Evolutionary conservation across 1,140 invertebrate genomes (phyloP).

Genomic region (Euschistus heros): DNA sequence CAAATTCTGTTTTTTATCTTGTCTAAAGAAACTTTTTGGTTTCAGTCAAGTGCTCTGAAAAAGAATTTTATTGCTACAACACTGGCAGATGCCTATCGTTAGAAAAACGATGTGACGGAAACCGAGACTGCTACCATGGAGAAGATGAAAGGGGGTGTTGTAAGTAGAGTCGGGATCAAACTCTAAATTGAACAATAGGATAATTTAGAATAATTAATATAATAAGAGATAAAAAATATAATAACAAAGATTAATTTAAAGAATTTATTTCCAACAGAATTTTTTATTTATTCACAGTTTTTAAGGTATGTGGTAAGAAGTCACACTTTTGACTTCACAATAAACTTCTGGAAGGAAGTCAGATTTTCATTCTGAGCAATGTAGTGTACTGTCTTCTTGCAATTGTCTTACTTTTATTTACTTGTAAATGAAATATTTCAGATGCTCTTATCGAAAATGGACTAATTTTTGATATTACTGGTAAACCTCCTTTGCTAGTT

Average conservation of each 20-base stretch:
- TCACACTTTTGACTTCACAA: too few species aligned
- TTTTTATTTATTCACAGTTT: too few species aligned
- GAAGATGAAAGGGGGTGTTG: constrained; percentile 66
- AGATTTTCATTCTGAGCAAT: too few species aligned
- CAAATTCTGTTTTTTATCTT: constrained; percentile 32
- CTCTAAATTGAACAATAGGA: background rate
- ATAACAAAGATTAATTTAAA: too few species aligned
- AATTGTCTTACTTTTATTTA: too few species aligned
- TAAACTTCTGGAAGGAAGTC: too few species aligned
- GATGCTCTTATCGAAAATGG: constrained; percentile 11
- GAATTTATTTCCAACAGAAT: too few species aligned
- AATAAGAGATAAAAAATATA: too few species aligned
- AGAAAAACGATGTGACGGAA: constrained; percentile 51
- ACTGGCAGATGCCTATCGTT: constrained; percentile 51
- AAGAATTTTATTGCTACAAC: constrained; percentile 44
- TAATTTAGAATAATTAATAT: too few species aligned
- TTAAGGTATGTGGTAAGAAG: too few species aligned
- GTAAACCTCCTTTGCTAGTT: background rate
- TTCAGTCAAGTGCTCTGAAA: constrained; percentile 42
- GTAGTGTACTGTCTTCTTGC: too few species aligned
- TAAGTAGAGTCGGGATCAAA: constrained; percentile 38
- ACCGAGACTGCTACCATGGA: constrained; percentile 56
- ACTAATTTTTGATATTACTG: constrained; percentile 3
- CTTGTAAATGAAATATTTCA: constrained; percentile 13
- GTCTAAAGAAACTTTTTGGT: background rate